Conservation (phyloP, 2,113 vertebrate genomes). For the Apus apus region DNA sequence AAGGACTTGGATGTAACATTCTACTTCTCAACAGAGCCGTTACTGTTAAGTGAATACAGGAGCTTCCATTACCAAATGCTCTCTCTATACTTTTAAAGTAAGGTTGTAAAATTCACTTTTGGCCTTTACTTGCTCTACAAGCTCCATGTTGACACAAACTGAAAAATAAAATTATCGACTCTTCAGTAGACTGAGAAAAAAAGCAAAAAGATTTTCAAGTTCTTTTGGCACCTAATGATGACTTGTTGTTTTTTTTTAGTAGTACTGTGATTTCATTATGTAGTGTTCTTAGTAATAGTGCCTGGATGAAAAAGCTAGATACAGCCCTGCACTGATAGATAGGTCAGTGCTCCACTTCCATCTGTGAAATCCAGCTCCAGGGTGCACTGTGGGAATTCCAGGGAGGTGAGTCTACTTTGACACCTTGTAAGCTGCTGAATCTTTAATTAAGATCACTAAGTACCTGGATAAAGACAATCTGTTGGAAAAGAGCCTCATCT, state of each 20-base stretch:
- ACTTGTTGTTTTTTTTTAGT: not conserved
- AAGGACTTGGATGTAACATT: not conserved
- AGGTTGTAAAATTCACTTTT: not conserved
- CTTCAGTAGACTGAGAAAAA: not conserved
- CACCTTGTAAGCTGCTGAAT: not conserved
- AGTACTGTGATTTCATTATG: not conserved
- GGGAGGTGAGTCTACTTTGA: not conserved
- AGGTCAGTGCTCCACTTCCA: not conserved
- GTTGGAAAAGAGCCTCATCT: not conserved
- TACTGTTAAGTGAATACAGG: not conserved
- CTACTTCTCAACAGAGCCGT: not conserved
- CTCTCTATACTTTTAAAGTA: not conserved
- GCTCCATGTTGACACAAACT: not conserved
- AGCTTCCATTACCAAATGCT: not conserved
- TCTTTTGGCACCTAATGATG: not conserved
- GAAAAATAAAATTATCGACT: not conserved
- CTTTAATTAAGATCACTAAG: not conserved
- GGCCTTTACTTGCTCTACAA: not conserved
- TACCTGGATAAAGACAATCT: not conserved
- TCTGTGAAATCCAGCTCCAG: not conserved
- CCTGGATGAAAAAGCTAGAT: not conserved
- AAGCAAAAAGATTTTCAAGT: not conserved
- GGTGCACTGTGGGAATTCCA: not conserved
- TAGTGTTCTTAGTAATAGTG: not conserved
- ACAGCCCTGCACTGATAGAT: not conserved